Base-by-base conservation (phyloP, 35 echinoderm and acorn worm species). In the Amphiura filiformis region DNA sequence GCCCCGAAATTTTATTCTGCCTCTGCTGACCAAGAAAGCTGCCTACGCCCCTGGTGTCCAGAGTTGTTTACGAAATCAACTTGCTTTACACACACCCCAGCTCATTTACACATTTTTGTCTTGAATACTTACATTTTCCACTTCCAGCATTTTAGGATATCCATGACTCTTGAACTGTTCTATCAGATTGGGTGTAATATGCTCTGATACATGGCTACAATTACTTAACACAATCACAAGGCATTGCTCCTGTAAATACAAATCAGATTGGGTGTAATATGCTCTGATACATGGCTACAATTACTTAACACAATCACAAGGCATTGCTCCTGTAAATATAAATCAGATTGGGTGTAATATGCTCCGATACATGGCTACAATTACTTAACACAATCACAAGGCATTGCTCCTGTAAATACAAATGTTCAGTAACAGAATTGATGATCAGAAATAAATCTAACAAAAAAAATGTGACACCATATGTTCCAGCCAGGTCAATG, bases 71-170 rank as follows among this genome's bases (percentile, higher is more conserved):
- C n/a, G n/a, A n/a, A n/a, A n/a, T n/a, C n/a, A n/a, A n/a, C n/a
- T n/a, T n/a, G n/a, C n/a, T n/a, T n/a, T n/a, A n/a, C n/a, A n/a
- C n/a, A n/a, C n/a, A n/a, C n/a, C n/a, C n/a, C n/a, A n/a, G n/a
- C n/a, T n/a, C n/a, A n/a, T n/a, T n/a, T n/a, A n/a, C n/a, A n/a
- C n/a, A n/a, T n/a, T n/a, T n/a, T n/a, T n/a, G n/a, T n/a, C n/a
- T n/a, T n/a, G n/a, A n/a, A n/a, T 30, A 87, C 90, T 95, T 90
- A 99, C 96, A 83, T 91, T 94, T 81, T 99, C 96, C 34, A 99
- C 91, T 78, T 94, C 93, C 81, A 94, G 87, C 34, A 89, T 87
- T 39, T 91, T 92, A 34, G 96, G 96, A 87, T 99, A 99, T 31
- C 96, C 96, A 38, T 95, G 93, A 65, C 91, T 94, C 84, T 99